Evolutionary conservation across 2,888 invertebrate genomes (phyloP).

Genomic region (Ectemnius cavifrons): DNA sequence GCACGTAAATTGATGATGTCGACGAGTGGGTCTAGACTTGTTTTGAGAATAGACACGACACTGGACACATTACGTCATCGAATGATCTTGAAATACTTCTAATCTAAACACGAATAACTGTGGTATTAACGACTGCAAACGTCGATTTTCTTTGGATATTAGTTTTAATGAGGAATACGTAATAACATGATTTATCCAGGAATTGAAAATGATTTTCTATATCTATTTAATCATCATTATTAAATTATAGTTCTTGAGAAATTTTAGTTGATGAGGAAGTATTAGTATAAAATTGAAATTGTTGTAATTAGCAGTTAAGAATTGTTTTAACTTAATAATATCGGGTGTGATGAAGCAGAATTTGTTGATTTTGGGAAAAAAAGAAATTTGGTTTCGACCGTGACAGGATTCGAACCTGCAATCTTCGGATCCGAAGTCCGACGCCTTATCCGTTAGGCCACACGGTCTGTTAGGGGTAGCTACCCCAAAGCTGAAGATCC

Average conservation of each 20-base stretch:
- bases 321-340: no score
- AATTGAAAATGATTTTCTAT: neutral
- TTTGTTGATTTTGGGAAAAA: slow-evolving; percentile 78
- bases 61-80: no score
- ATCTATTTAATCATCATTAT: neutral
- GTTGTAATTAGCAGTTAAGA: no score
- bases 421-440: slow-evolving; percentile 82
- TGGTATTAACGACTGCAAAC: no score
- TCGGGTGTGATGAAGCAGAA: slow-evolving; percentile 78
- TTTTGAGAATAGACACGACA: no score
- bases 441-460: slow-evolving; percentile 86
- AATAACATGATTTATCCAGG: neutral
- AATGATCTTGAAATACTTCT: no score
- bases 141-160: no score
- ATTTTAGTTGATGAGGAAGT: neutral
- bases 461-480: slow-evolving; percentile 77
- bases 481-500: slow-evolving; percentile 56
- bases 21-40: no score
- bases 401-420: slow-evolving; percentile 81
- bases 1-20: no score
- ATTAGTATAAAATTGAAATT: no score
- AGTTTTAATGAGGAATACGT: no score
- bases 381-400: slow-evolving; percentile 70
- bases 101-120: no score
- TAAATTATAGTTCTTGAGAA: neutral